Evolutionary conservation across 2,113 vertebrate genomes (phyloP).

Genomic region (Perca fluviatilis): DNA sequence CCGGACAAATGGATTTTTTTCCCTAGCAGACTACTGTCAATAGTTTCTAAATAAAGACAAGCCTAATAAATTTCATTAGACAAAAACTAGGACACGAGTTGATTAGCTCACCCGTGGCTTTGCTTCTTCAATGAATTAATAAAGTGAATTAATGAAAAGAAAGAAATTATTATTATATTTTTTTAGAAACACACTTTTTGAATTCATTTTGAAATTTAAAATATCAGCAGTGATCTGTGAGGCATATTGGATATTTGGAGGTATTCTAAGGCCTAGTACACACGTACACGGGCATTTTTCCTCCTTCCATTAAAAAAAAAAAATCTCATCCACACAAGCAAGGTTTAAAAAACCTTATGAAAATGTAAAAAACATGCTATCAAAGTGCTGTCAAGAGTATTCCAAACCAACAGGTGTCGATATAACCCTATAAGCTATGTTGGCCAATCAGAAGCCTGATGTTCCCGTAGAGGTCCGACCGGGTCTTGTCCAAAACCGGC

Average conservation of each 20-base stretch:
- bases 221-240: background rate
- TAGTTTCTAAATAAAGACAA: constrained; percentile 6
- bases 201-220: background rate
- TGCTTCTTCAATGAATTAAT: background rate
- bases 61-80: background rate
- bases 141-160: background rate
- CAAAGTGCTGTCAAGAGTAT: too few relatives aligned
- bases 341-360: too few relatives aligned
- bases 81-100: constrained; percentile 8
- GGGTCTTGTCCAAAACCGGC: too few relatives aligned
- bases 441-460: too few relatives aligned
- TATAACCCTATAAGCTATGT: too few relatives aligned
- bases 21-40: constrained; percentile 4
- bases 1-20: constrained; percentile 20
- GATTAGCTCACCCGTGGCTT: constrained; percentile 2
- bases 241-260: background rate
- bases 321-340: too few relatives aligned
- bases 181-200: background rate
- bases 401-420: too few relatives aligned
- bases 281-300: too few relatives aligned
- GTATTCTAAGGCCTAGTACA: too few relatives aligned
- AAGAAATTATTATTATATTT: background rate
- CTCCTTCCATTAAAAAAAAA: too few relatives aligned
- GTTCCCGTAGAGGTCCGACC: too few relatives aligned
- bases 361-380: too few relatives aligned